phyloP scores from a whole-genome alignment of 2,113 vertebrate genomes.

The Hydrochoerus hydrochaeris region DNA sequence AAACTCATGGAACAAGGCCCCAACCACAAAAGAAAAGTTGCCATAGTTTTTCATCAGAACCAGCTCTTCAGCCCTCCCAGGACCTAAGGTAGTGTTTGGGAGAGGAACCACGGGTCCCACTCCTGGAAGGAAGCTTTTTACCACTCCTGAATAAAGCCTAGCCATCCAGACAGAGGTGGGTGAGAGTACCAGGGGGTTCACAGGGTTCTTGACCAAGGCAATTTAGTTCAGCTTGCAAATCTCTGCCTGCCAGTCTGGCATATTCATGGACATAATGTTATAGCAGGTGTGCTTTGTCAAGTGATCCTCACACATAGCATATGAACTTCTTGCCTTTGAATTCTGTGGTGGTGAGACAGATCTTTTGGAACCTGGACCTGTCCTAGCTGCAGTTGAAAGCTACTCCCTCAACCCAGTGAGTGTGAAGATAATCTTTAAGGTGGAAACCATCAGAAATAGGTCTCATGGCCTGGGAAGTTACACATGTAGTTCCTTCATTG shows the following conservation, averaged over 20 bases:
- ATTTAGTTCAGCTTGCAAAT: conserved; percentile 88
- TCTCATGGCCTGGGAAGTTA: conserved; percentile 95
- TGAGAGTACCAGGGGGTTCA: conserved; percentile 78
- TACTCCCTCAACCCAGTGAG: conserved; percentile 91
- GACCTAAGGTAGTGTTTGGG: not conserved
- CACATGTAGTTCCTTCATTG: conserved; percentile 95
- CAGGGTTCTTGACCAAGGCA: conserved; percentile 80
- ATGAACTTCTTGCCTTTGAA: conserved; percentile 96
- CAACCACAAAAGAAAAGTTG: conserved; percentile 60
- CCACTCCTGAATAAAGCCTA: not conserved
- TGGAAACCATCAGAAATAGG: conserved; percentile 98
- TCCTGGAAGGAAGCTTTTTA: not conserved
- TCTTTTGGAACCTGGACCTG: conserved; percentile 96
- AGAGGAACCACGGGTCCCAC: not conserved
- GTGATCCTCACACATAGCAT: conserved; percentile 98
- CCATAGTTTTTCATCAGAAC: not conserved
- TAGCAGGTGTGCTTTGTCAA: conserved; percentile 96
- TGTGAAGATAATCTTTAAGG: conserved; percentile 97
- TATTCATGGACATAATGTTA: conserved; percentile 92
- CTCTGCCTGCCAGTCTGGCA: conserved; percentile 91
- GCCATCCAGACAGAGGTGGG: conserved; percentile 55
- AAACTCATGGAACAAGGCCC: conserved; percentile 51
- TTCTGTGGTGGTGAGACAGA: conserved; percentile 95
- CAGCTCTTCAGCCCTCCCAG: not conserved
- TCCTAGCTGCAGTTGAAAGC: conserved; percentile 98